These are phyloP conservation scores for Yponomeuta plumbellus DNA, from an alignment of 2,888 invertebrate genomes.

Conservation along the genomic window DNA sequence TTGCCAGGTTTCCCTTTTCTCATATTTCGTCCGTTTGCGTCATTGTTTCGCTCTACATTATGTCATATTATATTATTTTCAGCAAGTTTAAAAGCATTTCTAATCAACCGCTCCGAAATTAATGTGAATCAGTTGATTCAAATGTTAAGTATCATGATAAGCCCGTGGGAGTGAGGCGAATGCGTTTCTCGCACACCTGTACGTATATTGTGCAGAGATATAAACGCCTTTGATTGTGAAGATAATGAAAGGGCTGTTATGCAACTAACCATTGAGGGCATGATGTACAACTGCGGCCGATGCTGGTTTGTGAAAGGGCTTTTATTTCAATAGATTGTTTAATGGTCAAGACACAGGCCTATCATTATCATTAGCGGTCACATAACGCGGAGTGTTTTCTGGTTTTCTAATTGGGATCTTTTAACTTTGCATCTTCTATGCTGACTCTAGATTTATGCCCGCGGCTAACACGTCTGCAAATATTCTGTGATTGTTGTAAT, in stretches of 20 bases:
- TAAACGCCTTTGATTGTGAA: background rate
- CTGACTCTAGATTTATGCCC: background rate
- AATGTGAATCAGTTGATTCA: background rate
- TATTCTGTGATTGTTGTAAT: background rate
- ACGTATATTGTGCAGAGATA: background rate
- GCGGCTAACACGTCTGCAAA: background rate
- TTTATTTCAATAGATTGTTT: background rate
- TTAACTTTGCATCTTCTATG: background rate
- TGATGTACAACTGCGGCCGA: background rate
- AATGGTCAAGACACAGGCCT: background rate
- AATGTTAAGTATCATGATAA: background rate
- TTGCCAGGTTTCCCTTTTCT: background rate
- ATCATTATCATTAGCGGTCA: background rate
- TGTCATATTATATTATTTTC: background rate
- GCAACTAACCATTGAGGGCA: slow-evolving; percentile 8
- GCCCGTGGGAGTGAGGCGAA: slow-evolving; percentile 5
- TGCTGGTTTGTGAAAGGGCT: slow-evolving; percentile 4
- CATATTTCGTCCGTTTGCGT: background rate
- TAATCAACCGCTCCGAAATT: background rate
- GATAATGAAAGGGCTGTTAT: slow-evolving; percentile 10
- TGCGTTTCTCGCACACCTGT: slow-evolving; percentile 3
- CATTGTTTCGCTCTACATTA: background rate
- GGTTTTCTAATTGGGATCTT: background rate
- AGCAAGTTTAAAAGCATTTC: background rate
- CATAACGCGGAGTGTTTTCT: background rate